These are phyloP conservation scores for Pogonocichla stellata DNA, from an alignment of 2,113 vertebrate genomes.

Conservation along the genomic window DNA sequence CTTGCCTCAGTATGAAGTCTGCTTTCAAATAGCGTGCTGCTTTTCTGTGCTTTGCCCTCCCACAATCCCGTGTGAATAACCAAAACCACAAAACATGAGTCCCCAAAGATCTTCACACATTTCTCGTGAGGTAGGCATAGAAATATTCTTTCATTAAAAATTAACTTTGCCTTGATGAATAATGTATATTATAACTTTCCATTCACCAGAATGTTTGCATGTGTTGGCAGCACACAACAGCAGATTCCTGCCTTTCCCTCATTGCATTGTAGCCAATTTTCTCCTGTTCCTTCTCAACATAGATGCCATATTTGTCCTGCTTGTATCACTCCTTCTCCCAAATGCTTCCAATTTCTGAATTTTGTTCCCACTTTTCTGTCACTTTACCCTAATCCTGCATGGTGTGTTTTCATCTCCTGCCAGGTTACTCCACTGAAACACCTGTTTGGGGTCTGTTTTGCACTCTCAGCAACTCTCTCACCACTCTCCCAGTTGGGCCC, in stretches of 20 bases:
- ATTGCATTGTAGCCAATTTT: background rate
- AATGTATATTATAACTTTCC: background rate
- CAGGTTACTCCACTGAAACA: background rate
- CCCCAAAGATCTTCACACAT: conserved; percentile 11
- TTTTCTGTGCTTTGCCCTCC: background rate
- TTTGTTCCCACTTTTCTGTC: background rate
- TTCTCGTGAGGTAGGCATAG: background rate
- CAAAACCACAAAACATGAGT: background rate
- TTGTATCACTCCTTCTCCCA: background rate
- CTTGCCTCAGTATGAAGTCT: background rate
- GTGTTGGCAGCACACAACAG: background rate
- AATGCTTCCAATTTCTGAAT: background rate
- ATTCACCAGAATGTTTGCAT: background rate
- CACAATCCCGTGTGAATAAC: background rate
- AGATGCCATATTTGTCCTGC: background rate
- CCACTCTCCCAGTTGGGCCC: background rate
- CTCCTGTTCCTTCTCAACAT: background rate
- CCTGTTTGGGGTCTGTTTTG: background rate
- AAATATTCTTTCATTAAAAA: conserved; percentile 46
- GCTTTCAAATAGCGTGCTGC: background rate
- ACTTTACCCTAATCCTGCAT: background rate
- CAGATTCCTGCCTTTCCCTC: background rate
- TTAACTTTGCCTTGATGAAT: conserved; percentile 14
- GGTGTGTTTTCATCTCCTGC: background rate
- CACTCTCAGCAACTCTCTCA: background rate